These are phyloP conservation scores for Ophiodon elongatus DNA, from an alignment of 2,113 vertebrate genomes.

Conservation along the genomic window DNA sequence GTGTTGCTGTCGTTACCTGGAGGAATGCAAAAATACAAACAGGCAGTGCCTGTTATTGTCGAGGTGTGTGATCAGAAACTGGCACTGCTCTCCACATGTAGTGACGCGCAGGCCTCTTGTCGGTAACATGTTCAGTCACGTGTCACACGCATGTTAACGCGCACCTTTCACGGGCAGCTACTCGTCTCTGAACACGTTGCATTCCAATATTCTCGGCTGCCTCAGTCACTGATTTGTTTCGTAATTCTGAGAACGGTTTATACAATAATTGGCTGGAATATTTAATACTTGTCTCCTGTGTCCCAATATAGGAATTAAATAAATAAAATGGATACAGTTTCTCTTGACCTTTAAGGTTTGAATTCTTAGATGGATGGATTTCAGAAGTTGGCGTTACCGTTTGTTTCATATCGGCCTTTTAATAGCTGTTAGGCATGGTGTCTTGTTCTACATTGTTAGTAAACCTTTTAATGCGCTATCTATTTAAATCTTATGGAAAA, in stretches of 20 bases:
- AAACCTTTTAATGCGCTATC: not conserved
- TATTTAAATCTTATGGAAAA: not conserved
- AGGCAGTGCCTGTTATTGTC: not conserved
- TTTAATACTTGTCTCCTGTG: not conserved
- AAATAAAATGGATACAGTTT: not conserved
- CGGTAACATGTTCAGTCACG: not conserved
- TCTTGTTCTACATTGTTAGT: not conserved
- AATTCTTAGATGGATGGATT: not conserved
- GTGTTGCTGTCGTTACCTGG: not conserved
- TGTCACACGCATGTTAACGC: not conserved
- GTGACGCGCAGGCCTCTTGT: not conserved
- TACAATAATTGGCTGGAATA: not conserved
- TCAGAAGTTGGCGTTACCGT: not conserved
- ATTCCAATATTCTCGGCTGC: not conserved
- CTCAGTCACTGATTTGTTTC: not conserved
- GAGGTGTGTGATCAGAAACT: not conserved
- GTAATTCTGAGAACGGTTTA: not conserved
- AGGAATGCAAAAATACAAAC: not conserved
- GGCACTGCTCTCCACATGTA: not conserved
- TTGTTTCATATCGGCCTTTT: not conserved
- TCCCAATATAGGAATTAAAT: not conserved
- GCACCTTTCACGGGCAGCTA: not conserved
- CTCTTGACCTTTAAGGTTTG: not conserved
- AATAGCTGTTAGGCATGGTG: not conserved
- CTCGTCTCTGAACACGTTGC: not conserved